Evolutionary conservation across 1,140 invertebrate genomes (phyloP).

Genomic region (Bombyx mori): DNA sequence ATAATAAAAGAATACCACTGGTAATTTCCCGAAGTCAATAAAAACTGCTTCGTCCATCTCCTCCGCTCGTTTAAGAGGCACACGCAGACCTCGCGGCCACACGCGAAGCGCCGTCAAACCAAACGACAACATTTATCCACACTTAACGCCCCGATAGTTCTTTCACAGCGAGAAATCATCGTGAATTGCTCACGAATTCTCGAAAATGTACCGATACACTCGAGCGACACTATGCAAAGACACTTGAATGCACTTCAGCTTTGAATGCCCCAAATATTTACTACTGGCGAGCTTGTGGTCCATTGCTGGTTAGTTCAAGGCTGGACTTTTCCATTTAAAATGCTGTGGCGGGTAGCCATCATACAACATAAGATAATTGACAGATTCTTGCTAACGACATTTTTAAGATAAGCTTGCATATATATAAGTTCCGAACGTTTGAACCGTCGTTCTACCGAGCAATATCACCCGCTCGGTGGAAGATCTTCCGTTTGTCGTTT

Average conservation of each 20-base stretch:
- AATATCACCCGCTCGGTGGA: too few species aligned
- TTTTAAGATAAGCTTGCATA: too few species aligned
- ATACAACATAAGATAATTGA: too few species aligned
- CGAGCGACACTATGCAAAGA: slow-evolving; percentile 1
- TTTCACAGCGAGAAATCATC: slow-evolving; percentile 23
- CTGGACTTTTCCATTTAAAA: too few species aligned
- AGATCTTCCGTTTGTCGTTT: too few species aligned
- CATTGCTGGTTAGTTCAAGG: too few species aligned
- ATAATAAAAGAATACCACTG: not conserved
- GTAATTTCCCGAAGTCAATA: not conserved
- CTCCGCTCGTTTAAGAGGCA: slow-evolving; percentile 13
- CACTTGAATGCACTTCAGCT: not conserved
- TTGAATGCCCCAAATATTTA: too few species aligned
- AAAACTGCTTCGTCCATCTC: not conserved
- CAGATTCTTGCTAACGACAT: too few species aligned
- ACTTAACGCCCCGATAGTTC: slow-evolving; percentile 28
- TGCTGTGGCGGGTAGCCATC: too few species aligned
- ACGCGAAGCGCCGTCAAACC: slow-evolving; percentile 38
- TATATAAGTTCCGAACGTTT: too few species aligned
- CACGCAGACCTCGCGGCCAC: slow-evolving; percentile 21
- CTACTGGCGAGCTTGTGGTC: too few species aligned
- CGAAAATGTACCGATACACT: not conserved
- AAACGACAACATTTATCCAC: slow-evolving; percentile 47
- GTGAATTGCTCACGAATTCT: slow-evolving; percentile 21
- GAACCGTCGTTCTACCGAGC: too few species aligned